Evolutionary conservation across 2,888 invertebrate genomes (phyloP), one percentile per base, ranked within the genome.

Genomic region (Stenichneumon culpator): DNA sequence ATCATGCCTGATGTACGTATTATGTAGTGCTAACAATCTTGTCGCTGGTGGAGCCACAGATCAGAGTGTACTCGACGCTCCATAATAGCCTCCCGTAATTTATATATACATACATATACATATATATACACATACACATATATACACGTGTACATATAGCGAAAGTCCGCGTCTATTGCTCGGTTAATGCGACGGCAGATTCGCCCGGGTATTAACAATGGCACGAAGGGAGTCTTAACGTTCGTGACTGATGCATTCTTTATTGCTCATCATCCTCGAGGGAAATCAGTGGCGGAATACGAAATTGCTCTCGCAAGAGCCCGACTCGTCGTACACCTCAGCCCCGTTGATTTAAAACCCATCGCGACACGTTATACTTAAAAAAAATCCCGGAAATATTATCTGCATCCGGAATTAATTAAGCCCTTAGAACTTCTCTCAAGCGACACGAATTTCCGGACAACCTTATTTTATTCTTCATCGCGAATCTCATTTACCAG

Each of bases 241-340:
- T 50, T 70, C 70, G 79, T 67, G 70, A 79, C 65, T 81, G 81
- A 84, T 84, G 74, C 68, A 84, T 84, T 82, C 81, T 84, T 82
- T 74, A 82, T 82, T 69, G 82, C 67, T 75, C 65, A 75, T 74
- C 69, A 82, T n/a, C 70, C 84, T 22, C 79, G 52, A 70, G 84
- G 84, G 84, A 84, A 84, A 84, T 84, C 84, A 84, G 54, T 65
- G 44, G 50, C 32, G 82, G 70, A 82, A 82, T 84, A 75, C 74
- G 39, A 60, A 84, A 84, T 82, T 68, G 57, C 65, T 69, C 52
- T 39, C 22, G 32, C 14, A 14, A 44, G 14, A 44, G 25, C 50
- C 14, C 52, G 60, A 32, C 28, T 28, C 36, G 52, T 63, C 68
- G 67, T 50, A 50, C 39, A 14, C 47, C 25, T 19, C 7, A n/a